phyloP scores from a whole-genome alignment of 2,888 invertebrate genomes.

The Apamea epomidion region DNA sequence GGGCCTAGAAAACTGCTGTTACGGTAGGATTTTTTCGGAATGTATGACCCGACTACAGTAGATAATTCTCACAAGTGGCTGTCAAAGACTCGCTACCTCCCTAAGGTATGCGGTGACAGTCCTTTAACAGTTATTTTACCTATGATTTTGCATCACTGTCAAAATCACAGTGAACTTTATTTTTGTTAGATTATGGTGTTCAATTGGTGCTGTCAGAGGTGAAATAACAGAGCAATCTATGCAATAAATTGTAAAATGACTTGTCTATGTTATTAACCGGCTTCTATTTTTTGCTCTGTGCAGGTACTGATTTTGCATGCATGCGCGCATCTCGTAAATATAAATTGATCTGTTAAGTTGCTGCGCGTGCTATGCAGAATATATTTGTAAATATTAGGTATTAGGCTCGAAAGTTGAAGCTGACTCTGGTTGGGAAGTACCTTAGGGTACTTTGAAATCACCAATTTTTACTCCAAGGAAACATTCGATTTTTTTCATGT shows the following conservation, averaged over 20 bases:
- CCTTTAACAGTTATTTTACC: background rate
- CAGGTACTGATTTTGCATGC: background rate
- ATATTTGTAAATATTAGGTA: background rate
- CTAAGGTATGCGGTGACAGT: background rate
- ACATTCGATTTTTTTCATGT: background rate
- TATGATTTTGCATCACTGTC: background rate
- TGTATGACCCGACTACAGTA: background rate
- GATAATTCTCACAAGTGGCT: background rate
- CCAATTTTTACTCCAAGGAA: background rate
- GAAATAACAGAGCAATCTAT: background rate
- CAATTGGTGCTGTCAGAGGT: background rate
- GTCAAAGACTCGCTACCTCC: background rate
- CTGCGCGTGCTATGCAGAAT: background rate
- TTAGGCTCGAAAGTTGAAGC: background rate
- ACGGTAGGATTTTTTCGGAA: background rate
- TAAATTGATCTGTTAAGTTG: background rate
- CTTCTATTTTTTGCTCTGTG: conserved; percentile 5
- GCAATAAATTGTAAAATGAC: background rate
- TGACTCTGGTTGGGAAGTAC: background rate
- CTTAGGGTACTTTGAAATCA: background rate
- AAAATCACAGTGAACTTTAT: background rate
- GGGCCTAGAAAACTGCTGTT: background rate
- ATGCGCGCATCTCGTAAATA: background rate
- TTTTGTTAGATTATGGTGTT: background rate
- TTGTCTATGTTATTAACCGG: background rate